phyloP scores from a whole-genome alignment of 2,797 vertebrate genomes.

The Chelmon rostratus region DNA sequence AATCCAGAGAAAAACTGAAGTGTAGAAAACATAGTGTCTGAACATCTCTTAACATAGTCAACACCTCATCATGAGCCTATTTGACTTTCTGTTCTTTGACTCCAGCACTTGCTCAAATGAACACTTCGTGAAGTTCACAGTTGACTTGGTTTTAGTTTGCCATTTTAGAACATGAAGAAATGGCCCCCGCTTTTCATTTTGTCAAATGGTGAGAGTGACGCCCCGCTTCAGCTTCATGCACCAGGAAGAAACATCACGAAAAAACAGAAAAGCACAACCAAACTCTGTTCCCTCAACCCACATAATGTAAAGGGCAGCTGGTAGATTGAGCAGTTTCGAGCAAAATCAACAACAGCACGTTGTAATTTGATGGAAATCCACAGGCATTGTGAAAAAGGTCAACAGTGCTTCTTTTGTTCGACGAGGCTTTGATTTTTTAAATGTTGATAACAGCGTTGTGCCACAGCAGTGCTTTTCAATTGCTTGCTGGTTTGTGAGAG shows the following conservation, averaged over 20 bases:
- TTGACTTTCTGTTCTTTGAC: not conserved
- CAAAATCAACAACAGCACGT: constrained; percentile 10
- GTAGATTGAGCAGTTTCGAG: constrained; percentile 20
- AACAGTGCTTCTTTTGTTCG: constrained; percentile 15
- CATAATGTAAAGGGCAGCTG: constrained; percentile 32
- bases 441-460: constrained; percentile 3
- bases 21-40: no score
- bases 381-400: constrained; percentile 42
- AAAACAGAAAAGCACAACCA: constrained; percentile 5
- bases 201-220: not conserved
- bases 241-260: not conserved
- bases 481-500: constrained; percentile 15
- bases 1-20: not conserved
- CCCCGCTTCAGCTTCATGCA: not conserved
- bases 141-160: not conserved
- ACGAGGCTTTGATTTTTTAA: constrained; percentile 13
- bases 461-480: not conserved
- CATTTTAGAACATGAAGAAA: constrained; percentile 38
- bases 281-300: constrained; percentile 9
- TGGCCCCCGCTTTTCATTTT: constrained; percentile 2
- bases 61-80: not conserved
- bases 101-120: not conserved
- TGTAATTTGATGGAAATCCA: constrained; percentile 33
- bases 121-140: not conserved
- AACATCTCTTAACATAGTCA: no score